Conservation (phyloP, 2,113 vertebrate species). For the Eidolon helvum region DNA sequence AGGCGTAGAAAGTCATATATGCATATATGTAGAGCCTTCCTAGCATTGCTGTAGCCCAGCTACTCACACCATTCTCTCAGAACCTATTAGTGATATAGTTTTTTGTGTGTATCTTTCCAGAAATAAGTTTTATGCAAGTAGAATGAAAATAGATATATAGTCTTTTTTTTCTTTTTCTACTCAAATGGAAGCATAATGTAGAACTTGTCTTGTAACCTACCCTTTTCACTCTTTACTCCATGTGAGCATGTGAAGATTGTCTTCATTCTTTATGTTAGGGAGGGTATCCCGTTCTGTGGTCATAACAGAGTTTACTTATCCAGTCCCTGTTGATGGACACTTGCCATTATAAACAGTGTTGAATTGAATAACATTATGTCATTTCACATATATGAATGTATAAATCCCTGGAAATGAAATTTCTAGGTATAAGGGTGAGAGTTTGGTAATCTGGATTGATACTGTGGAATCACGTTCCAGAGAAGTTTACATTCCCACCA, state of each 20-base stretch:
- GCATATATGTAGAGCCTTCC: neutral
- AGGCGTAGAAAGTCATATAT: neutral
- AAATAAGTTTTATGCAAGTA: neutral
- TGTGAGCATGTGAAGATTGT: neutral
- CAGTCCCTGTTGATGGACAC: neutral
- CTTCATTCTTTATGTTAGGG: neutral
- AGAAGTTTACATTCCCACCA: neutral
- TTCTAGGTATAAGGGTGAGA: neutral
- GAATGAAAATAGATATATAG: neutral
- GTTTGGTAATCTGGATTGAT: neutral
- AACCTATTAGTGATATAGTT: neutral
- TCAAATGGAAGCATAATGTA: neutral
- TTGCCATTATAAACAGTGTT: neutral
- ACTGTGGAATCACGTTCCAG: neutral
- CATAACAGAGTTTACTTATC: neutral
- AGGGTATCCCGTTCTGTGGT: too few species aligned
- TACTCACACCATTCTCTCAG: neutral
- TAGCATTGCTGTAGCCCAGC: neutral
- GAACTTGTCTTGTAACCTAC: neutral
- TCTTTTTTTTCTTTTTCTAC: neutral
- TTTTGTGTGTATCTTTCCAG: neutral
- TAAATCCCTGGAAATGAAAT: neutral
- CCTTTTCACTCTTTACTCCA: neutral
- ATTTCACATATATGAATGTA: neutral
- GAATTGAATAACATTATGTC: neutral